A percentile compares a stretch with the other conserved stretches of the same genome.
These are phyloP conservation scores for Pogoniulus pusillus DNA, from an alignment of 2,797 vertebrate genomes.

Conservation along the genomic window DNA sequence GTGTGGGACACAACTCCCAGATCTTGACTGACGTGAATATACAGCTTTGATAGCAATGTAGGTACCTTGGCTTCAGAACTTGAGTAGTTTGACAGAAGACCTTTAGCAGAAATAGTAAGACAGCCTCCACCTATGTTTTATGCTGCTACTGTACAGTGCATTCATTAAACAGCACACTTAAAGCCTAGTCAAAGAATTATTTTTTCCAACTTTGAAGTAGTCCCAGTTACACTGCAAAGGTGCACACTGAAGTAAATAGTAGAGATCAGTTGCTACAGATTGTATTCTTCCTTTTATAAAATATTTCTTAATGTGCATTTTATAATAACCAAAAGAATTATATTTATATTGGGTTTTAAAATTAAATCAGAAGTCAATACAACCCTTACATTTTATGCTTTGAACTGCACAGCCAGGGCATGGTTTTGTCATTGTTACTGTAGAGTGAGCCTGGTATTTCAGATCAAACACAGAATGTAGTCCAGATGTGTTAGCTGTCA, in stretches of 20 bases:
- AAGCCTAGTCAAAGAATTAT: neutral
- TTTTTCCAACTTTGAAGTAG: neutral
- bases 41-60: neutral
- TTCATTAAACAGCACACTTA: neutral
- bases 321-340: neutral
- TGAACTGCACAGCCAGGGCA: slow-evolving; percentile 48
- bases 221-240: neutral
- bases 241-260: neutral
- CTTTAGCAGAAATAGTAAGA: neutral
- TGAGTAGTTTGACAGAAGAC: neutral
- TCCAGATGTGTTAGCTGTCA: slow-evolving; percentile 71
- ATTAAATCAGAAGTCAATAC: neutral
- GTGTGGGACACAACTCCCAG: neutral
- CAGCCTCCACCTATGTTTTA: neutral
- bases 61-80: neutral
- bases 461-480: slow-evolving; percentile 67
- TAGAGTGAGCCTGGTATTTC: slow-evolving; percentile 61
- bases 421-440: slow-evolving; percentile 60
- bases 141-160: neutral
- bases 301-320: neutral
- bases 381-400: slow-evolving; percentile 1
- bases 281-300: neutral
- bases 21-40: neutral
- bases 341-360: neutral
- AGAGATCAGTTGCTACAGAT: neutral